A percentile compares a stretch with the other conserved stretches of the same genome.
These are phyloP conservation scores for Pocillopora meandrina DNA, from an alignment of 92 coral and sea anemone species.

Conservation along the genomic window DNA sequence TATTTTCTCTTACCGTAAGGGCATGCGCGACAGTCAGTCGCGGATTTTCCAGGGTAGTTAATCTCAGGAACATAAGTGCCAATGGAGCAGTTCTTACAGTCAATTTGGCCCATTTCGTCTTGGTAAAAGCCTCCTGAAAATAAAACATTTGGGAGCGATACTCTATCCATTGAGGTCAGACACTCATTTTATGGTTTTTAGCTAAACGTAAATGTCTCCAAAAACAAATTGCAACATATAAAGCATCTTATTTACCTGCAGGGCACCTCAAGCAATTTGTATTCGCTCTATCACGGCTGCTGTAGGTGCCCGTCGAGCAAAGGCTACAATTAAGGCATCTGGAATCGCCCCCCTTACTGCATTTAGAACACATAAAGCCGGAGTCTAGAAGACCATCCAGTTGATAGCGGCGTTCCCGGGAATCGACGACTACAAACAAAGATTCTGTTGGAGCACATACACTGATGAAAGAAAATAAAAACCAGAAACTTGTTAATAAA, in stretches of 20 bases:
- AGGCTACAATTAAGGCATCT: not conserved
- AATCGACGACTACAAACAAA: not conserved
- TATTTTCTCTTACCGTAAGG: not conserved
- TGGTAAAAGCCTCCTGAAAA: constrained; percentile 6
- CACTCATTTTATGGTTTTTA: no score
- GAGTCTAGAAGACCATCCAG: not conserved
- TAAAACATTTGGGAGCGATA: not conserved
- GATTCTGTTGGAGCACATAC: not conserved
- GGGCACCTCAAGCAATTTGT: no score
- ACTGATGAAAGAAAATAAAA: not conserved
- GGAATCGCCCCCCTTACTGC: not conserved
- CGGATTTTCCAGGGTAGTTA: not conserved
- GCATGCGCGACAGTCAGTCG: not conserved
- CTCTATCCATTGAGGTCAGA: no score
- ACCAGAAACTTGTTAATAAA: no score
- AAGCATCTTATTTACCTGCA: no score
- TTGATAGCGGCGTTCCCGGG: no score
- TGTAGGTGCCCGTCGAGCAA: not conserved
- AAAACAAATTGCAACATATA: no score
- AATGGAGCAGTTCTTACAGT: not conserved
- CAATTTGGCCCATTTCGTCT: not conserved
- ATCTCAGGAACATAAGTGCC: not conserved
- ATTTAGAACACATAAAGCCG: not conserved
- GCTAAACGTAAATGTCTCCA: no score
- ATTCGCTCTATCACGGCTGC: no score